A percentile compares a stretch with the other conserved stretches of the same genome.
Conservation (phyloP, 2,888 invertebrate species). For the Hyalella azteca region DNA sequence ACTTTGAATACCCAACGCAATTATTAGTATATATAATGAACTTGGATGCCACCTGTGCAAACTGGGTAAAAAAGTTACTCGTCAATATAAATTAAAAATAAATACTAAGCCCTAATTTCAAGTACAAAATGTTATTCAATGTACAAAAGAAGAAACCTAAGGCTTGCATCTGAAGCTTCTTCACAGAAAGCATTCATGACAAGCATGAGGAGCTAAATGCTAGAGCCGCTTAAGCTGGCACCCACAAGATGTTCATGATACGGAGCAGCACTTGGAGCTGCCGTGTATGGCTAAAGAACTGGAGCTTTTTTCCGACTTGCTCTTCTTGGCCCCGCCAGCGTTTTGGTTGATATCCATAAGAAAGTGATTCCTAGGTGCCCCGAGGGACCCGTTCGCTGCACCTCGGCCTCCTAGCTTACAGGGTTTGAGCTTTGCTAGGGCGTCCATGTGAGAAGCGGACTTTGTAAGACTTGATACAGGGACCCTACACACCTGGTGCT, state of each 20-base stretch:
- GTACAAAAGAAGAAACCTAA: too few species aligned
- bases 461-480: constrained; percentile 44
- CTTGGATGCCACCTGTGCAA: too few species aligned
- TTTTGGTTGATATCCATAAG: constrained; percentile 57
- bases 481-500: constrained; percentile 39
- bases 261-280: constrained; percentile 47
- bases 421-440: constrained; percentile 46
- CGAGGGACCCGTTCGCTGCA: constrained; percentile 55
- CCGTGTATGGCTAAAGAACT: constrained; percentile 52
- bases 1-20: too few species aligned
- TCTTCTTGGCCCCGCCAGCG: constrained; percentile 46
- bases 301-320: constrained; percentile 43
- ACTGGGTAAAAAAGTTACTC: too few species aligned
- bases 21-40: too few species aligned
- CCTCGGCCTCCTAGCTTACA: constrained; percentile 22
- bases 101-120: too few species aligned
- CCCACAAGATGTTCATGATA: constrained; percentile 1
- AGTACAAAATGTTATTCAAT: too few species aligned
- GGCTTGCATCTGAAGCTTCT: too few species aligned
- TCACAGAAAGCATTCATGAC: neutral
- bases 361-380: constrained; percentile 41
- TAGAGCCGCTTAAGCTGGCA: neutral
- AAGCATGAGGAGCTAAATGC: neutral
- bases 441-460: constrained; percentile 53
- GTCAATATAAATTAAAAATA: too few species aligned